Evolutionary conservation across 2,113 vertebrate genomes (phyloP).

Genomic region (Dermatemys mawii): DNA sequence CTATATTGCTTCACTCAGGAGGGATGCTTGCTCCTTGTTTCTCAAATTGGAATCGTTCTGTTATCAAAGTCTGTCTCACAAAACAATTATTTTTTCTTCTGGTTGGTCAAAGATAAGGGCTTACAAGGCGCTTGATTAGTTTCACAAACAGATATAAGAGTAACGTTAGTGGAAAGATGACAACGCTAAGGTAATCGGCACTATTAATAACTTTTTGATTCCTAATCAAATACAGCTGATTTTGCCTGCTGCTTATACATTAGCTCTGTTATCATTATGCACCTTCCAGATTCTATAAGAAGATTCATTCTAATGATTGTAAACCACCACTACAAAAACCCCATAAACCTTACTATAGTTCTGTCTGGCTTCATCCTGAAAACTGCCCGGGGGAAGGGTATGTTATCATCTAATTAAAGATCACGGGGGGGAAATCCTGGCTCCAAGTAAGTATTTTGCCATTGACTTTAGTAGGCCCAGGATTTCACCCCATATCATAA

Average conservation of each 20-base stretch:
- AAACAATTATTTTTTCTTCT: slow-evolving; percentile 72
- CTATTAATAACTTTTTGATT: slow-evolving; percentile 70
- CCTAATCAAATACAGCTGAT: slow-evolving; percentile 75
- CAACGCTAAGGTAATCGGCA: slow-evolving; percentile 57
- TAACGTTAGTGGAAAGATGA: slow-evolving; percentile 59
- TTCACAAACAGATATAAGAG: slow-evolving; percentile 64
- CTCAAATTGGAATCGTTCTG: slow-evolving; percentile 52
- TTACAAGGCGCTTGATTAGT: slow-evolving; percentile 67
- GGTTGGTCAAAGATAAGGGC: slow-evolving; percentile 69
- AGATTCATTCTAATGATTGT: slow-evolving; percentile 20
- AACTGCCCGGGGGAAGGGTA: not conserved
- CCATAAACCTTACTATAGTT: slow-evolving; percentile 12
- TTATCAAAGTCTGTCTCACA: slow-evolving; percentile 67
- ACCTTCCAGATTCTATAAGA: slow-evolving; percentile 40
- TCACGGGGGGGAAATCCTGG: not conserved
- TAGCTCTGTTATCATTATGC: not conserved
- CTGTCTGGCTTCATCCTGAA: not conserved
- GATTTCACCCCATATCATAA: not conserved
- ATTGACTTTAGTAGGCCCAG: not conserved
- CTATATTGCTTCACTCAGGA: slow-evolving; percentile 20
- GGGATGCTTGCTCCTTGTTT: slow-evolving; percentile 54
- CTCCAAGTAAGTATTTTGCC: not conserved
- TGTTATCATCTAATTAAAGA: not conserved
- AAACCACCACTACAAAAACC: not conserved
- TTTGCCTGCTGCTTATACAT: slow-evolving; percentile 65